phyloP scores from a whole-genome alignment of 2,888 invertebrate genomes.

The Aphrophora alni region DNA sequence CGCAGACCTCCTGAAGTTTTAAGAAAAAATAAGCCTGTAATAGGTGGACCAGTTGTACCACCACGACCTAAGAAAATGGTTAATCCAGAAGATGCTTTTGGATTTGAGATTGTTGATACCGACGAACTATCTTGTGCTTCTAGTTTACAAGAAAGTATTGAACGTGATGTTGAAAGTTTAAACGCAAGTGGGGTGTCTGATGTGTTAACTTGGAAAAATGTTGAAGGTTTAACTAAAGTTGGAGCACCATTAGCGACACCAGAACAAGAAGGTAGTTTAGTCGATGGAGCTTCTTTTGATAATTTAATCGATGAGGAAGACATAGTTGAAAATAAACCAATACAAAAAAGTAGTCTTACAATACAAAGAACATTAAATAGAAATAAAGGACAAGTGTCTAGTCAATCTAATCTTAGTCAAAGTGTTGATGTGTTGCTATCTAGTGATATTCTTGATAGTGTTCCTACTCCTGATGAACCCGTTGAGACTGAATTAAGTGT shows the following conservation, averaged over 20 bases:
- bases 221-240: slow-evolving; percentile 11
- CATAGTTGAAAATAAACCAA: slow-evolving; percentile 24
- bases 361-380: not conserved
- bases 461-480: slow-evolving; percentile 33
- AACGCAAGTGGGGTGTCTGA: slow-evolving; percentile 24
- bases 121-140: slow-evolving; percentile 66
- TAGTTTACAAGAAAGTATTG: slow-evolving; percentile 43
- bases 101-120: slow-evolving; percentile 83
- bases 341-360: slow-evolving; percentile 16
- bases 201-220: slow-evolving; percentile 14
- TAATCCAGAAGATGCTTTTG: slow-evolving; percentile 77
- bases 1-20: slow-evolving; percentile 71
- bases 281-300: slow-evolving; percentile 39
- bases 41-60: slow-evolving; percentile 51
- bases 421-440: not conserved
- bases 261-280: slow-evolving; percentile 56
- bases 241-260: slow-evolving; percentile 66
- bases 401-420: slow-evolving; percentile 31
- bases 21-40: slow-evolving; percentile 68
- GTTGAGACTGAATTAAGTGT: slow-evolving; percentile 12
- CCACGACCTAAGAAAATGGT: slow-evolving; percentile 53
- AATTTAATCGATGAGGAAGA: slow-evolving; percentile 31
- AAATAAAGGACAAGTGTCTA: slow-evolving; percentile 26
- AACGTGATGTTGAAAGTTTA: slow-evolving; percentile 37
- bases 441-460: slow-evolving; percentile 7